A percentile compares a stretch with the other conserved stretches of the same genome.
Evolutionary conservation across 2,113 vertebrate genomes (phyloP).

Genomic region (Eulemur rufifrons): DNA sequence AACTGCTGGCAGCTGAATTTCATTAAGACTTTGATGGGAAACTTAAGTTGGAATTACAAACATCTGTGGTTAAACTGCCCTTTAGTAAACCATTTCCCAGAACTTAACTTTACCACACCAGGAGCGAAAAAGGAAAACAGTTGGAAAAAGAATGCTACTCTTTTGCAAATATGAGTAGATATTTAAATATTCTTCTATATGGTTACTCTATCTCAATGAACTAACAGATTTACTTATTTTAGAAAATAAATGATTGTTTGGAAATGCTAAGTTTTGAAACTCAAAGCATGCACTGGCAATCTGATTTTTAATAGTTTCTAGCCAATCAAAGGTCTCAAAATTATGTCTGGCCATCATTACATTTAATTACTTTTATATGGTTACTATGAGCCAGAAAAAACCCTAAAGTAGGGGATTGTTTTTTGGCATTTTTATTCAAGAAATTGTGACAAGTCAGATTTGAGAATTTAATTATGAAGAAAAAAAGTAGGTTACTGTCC

Average conservation of each 20-base stretch:
- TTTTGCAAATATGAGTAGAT: conserved; percentile 37
- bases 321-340: conserved; percentile 13
- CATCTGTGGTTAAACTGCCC: conserved; percentile 87
- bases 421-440: background rate
- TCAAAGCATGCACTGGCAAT: background rate
- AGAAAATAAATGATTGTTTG: conserved; percentile 58
- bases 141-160: conserved; percentile 27
- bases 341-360: background rate
- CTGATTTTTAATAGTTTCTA: conserved; percentile 46
- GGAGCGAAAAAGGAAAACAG: conserved; percentile 69
- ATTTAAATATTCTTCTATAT: conserved; percentile 22
- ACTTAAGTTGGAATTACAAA: conserved; percentile 86
- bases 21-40: conserved; percentile 88
- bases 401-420: background rate
- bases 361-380: background rate
- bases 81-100: conserved; percentile 82
- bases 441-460: conserved; percentile 13
- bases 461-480: conserved; percentile 5
- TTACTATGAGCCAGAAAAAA: background rate
- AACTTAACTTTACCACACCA: conserved; percentile 81
- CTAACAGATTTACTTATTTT: conserved; percentile 31
- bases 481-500: background rate
- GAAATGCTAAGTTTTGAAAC: conserved; percentile 29
- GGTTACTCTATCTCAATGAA: background rate
- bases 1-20: conserved; percentile 85